A percentile compares a stretch with the other conserved stretches of the same genome.
These are phyloP conservation scores for Operophtera brumata DNA, from an alignment of 2,888 invertebrate genomes.

Conservation along the genomic window DNA sequence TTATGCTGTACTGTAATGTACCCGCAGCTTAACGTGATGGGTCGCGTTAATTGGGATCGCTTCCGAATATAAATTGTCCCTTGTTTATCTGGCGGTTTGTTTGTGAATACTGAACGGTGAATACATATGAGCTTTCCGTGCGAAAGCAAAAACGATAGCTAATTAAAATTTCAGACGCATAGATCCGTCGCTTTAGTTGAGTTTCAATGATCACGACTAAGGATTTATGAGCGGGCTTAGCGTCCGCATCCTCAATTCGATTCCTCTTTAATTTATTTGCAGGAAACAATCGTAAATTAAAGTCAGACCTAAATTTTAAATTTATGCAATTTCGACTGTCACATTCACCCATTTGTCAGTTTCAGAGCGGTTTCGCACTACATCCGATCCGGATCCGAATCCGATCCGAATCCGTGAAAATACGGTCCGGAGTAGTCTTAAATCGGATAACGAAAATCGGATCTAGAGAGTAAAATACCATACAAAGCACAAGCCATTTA, in stretches of 20 bases:
- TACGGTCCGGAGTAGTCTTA: too few relatives aligned
- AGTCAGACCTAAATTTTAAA: slow-evolving; percentile 11
- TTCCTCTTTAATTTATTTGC: slow-evolving; percentile 28
- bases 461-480: too few relatives aligned
- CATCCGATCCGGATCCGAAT: too few relatives aligned
- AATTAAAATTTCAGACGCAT: slow-evolving; percentile 33
- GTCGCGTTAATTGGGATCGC: slow-evolving; percentile 8
- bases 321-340: slow-evolving; percentile 10
- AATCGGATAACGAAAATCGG: too few relatives aligned
- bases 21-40: not conserved
- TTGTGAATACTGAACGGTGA: slow-evolving; percentile 14
- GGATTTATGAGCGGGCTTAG: slow-evolving; percentile 29
- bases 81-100: slow-evolving; percentile 12
- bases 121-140: slow-evolving; percentile 12
- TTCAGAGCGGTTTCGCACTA: too few relatives aligned
- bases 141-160: slow-evolving; percentile 20
- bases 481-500: too few relatives aligned
- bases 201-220: slow-evolving; percentile 29
- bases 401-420: too few relatives aligned
- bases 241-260: slow-evolving; percentile 33
- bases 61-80: slow-evolving; percentile 12
- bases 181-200: slow-evolving; percentile 27
- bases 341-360: slow-evolving; percentile 5
- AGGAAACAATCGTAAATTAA: slow-evolving; percentile 29
- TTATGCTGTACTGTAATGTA: slow-evolving; percentile 6